These are phyloP conservation scores for Fundulus diaphanus DNA, from an alignment of 2,797 vertebrate species.

Conservation along the genomic window DNA sequence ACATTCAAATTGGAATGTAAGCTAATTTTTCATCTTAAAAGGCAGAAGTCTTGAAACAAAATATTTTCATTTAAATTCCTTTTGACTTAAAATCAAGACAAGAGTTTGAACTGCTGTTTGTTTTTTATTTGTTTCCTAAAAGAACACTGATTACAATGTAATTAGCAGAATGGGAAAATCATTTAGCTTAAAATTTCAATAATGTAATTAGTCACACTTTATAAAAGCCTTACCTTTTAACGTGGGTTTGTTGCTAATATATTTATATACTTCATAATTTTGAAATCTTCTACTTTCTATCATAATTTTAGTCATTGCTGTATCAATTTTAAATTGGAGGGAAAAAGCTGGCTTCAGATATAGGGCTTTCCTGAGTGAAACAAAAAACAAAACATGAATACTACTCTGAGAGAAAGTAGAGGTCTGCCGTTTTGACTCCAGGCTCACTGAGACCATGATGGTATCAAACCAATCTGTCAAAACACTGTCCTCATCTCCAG, in stretches of 20 bases:
- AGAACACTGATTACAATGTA: neutral
- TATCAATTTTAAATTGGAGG: neutral
- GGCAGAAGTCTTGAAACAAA: neutral
- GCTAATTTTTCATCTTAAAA: neutral
- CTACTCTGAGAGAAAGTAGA: slow-evolving; percentile 60
- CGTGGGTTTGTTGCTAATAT: neutral
- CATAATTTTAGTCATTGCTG: neutral
- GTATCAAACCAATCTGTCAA: slow-evolving; percentile 67
- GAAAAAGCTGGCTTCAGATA: slow-evolving; percentile 25
- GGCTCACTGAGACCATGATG: slow-evolving; percentile 49
- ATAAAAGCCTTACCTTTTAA: neutral
- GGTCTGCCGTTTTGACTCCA: slow-evolving; percentile 64
- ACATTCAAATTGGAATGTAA: neutral
- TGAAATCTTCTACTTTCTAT: neutral
- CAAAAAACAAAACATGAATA: slow-evolving; percentile 4
- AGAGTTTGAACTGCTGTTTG: neutral
- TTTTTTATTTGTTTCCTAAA: neutral
- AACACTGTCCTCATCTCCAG: slow-evolving; percentile 40
- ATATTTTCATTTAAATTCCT: neutral
- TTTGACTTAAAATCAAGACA: neutral
- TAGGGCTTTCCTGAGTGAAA: slow-evolving; percentile 44
- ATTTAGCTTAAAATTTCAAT: neutral
- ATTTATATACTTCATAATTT: neutral
- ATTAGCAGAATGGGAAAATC: neutral
- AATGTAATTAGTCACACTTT: neutral